phyloP scores from a whole-genome alignment of 2,888 invertebrate species.

The Cerastis rubricosa region DNA sequence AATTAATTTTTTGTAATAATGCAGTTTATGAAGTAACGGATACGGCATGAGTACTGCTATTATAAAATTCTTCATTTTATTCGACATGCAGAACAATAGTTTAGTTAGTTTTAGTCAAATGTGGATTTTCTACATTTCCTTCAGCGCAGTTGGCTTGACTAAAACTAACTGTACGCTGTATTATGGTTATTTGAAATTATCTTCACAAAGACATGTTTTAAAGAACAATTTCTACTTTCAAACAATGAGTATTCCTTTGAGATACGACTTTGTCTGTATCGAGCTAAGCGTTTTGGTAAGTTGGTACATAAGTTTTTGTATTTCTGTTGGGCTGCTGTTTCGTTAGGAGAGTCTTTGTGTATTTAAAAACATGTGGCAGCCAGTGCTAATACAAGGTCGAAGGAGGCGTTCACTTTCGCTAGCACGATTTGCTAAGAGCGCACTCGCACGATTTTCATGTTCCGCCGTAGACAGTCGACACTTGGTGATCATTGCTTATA shows the following conservation, averaged over 20 bases:
- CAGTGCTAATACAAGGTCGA: slow-evolving; percentile 80
- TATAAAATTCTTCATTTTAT: slow-evolving; percentile 17
- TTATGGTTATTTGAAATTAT: slow-evolving; percentile 37
- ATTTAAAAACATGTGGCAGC: slow-evolving; percentile 49
- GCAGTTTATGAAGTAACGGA: slow-evolving; percentile 33
- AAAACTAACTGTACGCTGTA: slow-evolving; percentile 25
- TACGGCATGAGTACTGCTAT: background rate
- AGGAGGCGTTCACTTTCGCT: slow-evolving; percentile 84
- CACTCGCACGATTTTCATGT: slow-evolving; percentile 71
- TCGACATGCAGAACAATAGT: background rate
- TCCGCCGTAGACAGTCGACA: slow-evolving; percentile 63
- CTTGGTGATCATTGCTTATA: slow-evolving; percentile 71
- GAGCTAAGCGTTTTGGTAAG: background rate
- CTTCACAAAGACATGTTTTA: slow-evolving; percentile 28
- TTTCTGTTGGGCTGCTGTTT: slow-evolving; percentile 43
- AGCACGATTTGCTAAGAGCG: slow-evolving; percentile 75
- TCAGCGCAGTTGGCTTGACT: slow-evolving; percentile 17
- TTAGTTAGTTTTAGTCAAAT: slow-evolving; percentile 17
- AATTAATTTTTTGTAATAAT: slow-evolving; percentile 48
- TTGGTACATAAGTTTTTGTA: slow-evolving; percentile 22
- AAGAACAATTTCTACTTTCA: slow-evolving; percentile 26
- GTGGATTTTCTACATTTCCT: slow-evolving; percentile 37
- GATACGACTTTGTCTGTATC: slow-evolving; percentile 18
- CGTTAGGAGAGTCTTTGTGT: slow-evolving; percentile 40
- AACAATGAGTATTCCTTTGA: slow-evolving; percentile 37